phyloP scores from a whole-genome alignment of 1,140 invertebrate genomes.

The Aphis gossypii region DNA sequence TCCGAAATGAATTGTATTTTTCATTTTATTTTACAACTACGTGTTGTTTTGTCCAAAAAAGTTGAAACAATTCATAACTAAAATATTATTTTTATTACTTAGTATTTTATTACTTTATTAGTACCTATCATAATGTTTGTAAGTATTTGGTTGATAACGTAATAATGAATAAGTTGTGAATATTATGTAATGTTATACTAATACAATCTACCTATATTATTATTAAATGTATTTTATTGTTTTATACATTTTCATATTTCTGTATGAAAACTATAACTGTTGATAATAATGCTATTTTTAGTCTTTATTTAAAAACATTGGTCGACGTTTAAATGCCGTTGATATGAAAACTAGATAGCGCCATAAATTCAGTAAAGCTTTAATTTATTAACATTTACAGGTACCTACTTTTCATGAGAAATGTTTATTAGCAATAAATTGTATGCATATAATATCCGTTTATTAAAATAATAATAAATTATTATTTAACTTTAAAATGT shows the following conservation, averaged over 20 bases:
- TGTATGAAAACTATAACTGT: background rate
- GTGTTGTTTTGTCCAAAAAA: background rate
- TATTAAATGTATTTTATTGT: too few species aligned
- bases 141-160: background rate
- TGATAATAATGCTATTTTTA: background rate
- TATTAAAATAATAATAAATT: background rate
- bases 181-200: too few species aligned
- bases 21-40: background rate
- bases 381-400: background rate
- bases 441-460: background rate
- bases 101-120: background rate
- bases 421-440: background rate
- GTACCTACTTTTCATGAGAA: background rate
- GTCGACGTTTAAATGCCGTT: background rate
- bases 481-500: too few species aligned
- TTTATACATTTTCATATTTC: background rate
- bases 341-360: slow-evolving; percentile 26
- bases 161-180: background rate
- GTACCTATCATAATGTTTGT: background rate
- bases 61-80: background rate
- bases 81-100: background rate
- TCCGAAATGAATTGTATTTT: background rate
- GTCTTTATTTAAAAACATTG: background rate
- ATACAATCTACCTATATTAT: too few species aligned
- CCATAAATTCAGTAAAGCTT: background rate